A percentile compares a stretch with the other conserved stretches of the same genome.
These are phyloP conservation scores for Hipparchia sbordonii DNA, from an alignment of 2,888 invertebrate species.

Conservation along the genomic window DNA sequence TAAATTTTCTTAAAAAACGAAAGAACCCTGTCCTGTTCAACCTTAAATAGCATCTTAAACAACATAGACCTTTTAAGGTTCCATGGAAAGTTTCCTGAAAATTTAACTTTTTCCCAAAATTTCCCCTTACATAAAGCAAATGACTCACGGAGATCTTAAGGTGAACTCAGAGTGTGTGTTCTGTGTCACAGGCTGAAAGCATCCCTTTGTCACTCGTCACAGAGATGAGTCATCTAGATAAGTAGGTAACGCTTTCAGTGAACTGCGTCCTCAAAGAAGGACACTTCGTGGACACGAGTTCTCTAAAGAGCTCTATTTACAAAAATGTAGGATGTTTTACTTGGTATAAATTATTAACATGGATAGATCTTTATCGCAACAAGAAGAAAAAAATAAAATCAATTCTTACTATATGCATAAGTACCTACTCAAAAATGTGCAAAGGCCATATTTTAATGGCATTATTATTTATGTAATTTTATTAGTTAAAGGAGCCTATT, in stretches of 20 bases:
- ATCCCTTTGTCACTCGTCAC: constrained; percentile 13
- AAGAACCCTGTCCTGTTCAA: too few relatives aligned
- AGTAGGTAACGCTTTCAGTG: constrained; percentile 70
- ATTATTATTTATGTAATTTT: too few relatives aligned
- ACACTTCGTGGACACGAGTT: constrained; percentile 10
- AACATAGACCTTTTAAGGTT: too few relatives aligned
- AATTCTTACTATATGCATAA: too few relatives aligned
- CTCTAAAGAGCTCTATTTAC: constrained; percentile 12
- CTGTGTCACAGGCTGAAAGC: not conserved
- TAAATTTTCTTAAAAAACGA: too few relatives aligned
- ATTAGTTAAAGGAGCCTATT: too few relatives aligned
- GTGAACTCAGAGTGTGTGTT: not conserved
- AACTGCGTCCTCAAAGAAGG: constrained; percentile 42
- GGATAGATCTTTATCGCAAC: too few relatives aligned
- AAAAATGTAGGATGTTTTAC: not conserved
- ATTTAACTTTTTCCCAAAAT: not conserved
- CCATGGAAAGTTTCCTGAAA: too few relatives aligned
- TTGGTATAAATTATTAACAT: constrained; percentile 22
- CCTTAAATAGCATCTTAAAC: too few relatives aligned
- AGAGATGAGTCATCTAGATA: constrained; percentile 79
- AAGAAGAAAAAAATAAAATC: too few relatives aligned
- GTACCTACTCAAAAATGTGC: too few relatives aligned
- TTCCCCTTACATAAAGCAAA: not conserved
- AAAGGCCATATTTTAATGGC: too few relatives aligned
- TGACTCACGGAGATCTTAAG: not conserved